These are phyloP conservation scores for Anaspis maculata DNA, from an alignment of 2,888 invertebrate species.

Conservation along the genomic window DNA sequence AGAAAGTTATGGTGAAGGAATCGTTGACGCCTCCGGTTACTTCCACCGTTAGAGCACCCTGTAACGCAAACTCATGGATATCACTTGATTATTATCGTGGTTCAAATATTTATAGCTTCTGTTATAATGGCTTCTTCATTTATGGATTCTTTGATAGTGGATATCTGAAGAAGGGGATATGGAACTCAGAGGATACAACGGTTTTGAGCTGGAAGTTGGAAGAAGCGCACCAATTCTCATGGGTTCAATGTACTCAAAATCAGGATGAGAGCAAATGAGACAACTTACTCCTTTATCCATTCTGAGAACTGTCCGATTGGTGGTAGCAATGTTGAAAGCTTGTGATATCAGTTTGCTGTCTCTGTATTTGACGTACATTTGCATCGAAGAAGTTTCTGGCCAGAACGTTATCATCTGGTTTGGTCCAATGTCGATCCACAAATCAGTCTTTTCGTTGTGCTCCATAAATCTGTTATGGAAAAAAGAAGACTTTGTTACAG, in stretches of 20 bases:
- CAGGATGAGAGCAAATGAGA: conserved; percentile 1
- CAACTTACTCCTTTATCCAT: conserved; percentile 71
- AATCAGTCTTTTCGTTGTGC: conserved; percentile 73
- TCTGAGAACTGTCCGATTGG: conserved; percentile 65
- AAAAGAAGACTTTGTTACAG: not conserved
- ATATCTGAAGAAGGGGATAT: too few relatives aligned
- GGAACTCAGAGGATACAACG: too few relatives aligned
- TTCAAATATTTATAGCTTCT: too few relatives aligned
- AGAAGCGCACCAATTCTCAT: too few relatives aligned
- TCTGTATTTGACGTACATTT: conserved; percentile 70
- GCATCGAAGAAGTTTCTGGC: conserved; percentile 75
- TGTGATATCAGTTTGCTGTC: conserved; percentile 70
- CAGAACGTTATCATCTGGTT: conserved; percentile 67
- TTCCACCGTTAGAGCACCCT: conserved; percentile 62
- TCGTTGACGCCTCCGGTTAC: conserved; percentile 65
- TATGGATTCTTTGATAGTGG: too few relatives aligned
- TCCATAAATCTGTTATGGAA: conserved; percentile 63
- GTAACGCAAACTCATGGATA: conserved; percentile 18
- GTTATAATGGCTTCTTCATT: too few relatives aligned
- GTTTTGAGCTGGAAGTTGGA: too few relatives aligned
- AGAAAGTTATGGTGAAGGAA: conserved; percentile 68
- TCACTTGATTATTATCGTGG: too few relatives aligned
- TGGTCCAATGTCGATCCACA: conserved; percentile 70
- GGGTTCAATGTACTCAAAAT: too few relatives aligned
- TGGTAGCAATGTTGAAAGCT: conserved; percentile 62